Percentiles rank a stretch among this genome's conserved stretches.
phyloP scores from a whole-genome alignment of 1,140 invertebrate genomes.

The Telenomus remus region DNA sequence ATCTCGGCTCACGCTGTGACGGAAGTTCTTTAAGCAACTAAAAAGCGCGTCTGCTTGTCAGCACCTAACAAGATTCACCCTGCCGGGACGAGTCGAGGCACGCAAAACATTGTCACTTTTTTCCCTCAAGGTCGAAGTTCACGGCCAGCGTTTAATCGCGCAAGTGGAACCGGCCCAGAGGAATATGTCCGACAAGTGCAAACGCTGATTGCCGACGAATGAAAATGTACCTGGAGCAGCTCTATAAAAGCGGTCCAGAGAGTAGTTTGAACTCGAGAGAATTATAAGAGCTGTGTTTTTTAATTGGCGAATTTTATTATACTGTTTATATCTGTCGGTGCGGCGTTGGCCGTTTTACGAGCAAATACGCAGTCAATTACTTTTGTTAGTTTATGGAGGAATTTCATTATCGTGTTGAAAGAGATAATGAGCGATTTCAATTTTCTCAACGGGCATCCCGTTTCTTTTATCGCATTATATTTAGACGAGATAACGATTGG shows the following conservation, averaged over 20 bases:
- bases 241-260: conserved; percentile 29
- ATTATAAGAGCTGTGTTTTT: conserved; percentile 33
- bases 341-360: conserved; percentile 25
- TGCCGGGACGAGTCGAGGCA: conserved; percentile 1
- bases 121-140: conserved; percentile 32
- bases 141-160: not conserved
- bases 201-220: conserved; percentile 43
- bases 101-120: conserved; percentile 25
- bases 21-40: conserved; percentile 61
- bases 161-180: conserved; percentile 10
- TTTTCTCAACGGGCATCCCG: conserved; percentile 26
- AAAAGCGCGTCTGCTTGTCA: conserved; percentile 65
- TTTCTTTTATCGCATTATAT: conserved; percentile 40
- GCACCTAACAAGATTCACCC: conserved; percentile 65
- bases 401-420: conserved; percentile 53
- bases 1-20: conserved; percentile 32
- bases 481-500: conserved; percentile 44
- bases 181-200: conserved; percentile 15
- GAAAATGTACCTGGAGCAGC: conserved; percentile 34
- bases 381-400: conserved; percentile 37
- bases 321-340: conserved; percentile 38
- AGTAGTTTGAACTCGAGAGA: conserved; percentile 25
- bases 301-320: conserved; percentile 58
- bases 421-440: conserved; percentile 50
- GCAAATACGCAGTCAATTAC: conserved; percentile 42